Evolutionary conservation across 2,797 vertebrate species (phyloP).

Genomic region (Acanthornis magna): DNA sequence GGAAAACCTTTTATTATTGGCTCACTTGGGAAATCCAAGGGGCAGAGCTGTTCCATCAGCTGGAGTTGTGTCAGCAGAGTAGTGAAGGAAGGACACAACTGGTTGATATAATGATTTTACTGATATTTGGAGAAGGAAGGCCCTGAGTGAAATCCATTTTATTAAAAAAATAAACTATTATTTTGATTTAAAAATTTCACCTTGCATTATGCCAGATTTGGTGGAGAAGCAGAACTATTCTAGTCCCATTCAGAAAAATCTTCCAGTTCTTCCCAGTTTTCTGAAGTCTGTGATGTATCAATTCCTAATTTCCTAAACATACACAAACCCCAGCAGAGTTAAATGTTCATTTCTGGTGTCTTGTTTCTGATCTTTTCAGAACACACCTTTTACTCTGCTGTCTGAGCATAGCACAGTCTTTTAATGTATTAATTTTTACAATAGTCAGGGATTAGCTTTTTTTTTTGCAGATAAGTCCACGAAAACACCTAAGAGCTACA

Average conservation of each 20-base stretch:
- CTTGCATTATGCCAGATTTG: neutral
- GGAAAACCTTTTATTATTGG: neutral
- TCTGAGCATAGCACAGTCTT: neutral
- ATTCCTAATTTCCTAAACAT: neutral
- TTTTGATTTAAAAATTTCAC: neutral
- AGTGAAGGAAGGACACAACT: neutral
- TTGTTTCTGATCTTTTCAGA: neutral
- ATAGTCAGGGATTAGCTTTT: neutral
- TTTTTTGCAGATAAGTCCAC: neutral
- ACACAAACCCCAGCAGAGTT: too few relatives aligned
- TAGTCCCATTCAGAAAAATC: neutral
- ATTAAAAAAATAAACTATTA: neutral
- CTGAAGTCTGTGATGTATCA: neutral
- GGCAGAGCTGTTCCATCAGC: neutral
- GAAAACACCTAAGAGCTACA: neutral
- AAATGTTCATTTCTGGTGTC: neutral
- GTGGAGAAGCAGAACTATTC: neutral
- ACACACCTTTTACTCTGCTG: neutral
- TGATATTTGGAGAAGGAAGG: neutral
- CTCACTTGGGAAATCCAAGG: neutral
- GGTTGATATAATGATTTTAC: neutral
- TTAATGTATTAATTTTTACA: neutral
- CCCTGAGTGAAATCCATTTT: neutral
- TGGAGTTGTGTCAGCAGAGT: neutral
- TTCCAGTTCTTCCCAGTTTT: neutral